phyloP scores from a whole-genome alignment of 1,140 invertebrate genomes.

The Dreissena rostriformis region DNA sequence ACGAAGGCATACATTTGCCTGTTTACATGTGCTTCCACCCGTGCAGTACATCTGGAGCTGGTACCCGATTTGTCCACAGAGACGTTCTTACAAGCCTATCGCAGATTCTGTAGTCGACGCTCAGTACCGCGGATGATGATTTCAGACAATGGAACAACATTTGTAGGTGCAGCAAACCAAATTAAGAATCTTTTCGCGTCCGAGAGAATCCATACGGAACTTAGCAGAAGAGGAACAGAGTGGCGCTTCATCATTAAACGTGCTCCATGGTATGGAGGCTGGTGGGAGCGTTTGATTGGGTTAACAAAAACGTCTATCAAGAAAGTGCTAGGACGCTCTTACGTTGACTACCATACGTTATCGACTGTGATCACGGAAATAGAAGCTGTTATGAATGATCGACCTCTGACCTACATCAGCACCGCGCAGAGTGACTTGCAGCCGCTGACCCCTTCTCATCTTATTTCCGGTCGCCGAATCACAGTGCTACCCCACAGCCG shows the following conservation, averaged over 20 bases:
- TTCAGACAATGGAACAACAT: slow-evolving; percentile 38
- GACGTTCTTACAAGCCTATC: slow-evolving; percentile 7
- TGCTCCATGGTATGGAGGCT: slow-evolving; percentile 21
- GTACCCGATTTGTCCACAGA: slow-evolving; percentile 3
- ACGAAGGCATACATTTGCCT: slow-evolving; percentile 13
- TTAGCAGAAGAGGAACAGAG: background rate
- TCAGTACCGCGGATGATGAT: slow-evolving; percentile 35
- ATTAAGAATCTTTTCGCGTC: background rate
- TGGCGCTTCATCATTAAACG: slow-evolving; percentile 27
- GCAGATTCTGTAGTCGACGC: slow-evolving; percentile 11
- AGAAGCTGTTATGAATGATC: slow-evolving; percentile 19
- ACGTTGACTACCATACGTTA: background rate
- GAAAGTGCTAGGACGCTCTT: slow-evolving; percentile 8
- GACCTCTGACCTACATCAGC: slow-evolving; percentile 24
- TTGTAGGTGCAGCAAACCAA: slow-evolving; percentile 1
- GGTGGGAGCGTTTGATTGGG: slow-evolving; percentile 7
- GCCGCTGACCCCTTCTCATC: slow-evolving; percentile 33
- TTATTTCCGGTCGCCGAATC: slow-evolving; percentile 14
- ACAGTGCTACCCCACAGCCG: background rate
- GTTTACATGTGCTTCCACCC: slow-evolving; percentile 6
- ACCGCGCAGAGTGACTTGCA: background rate
- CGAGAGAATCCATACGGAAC: background rate
- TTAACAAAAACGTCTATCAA: slow-evolving; percentile 11
- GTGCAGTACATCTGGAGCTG: slow-evolving; percentile 17
- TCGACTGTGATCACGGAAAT: slow-evolving; percentile 14